Base-by-base conservation (phyloP, 2,888 invertebrate genomes). In the Protophormia terraenovae region DNA sequence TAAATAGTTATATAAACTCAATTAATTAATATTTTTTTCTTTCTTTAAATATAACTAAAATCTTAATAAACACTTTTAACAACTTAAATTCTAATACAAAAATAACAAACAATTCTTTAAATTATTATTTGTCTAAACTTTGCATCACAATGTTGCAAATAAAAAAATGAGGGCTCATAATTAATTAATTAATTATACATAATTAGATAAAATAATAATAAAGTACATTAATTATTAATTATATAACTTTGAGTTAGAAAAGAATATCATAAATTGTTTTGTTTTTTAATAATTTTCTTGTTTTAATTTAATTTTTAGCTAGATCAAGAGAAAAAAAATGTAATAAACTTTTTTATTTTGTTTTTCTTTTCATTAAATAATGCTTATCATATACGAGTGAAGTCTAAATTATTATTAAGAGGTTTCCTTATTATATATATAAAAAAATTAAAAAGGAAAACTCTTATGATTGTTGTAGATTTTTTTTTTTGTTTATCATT, bases 401-500 rank as follows among this genome's bases (percentile, higher is more conserved):
- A 85, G 78, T 85, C 82, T 85, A 85, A 82, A 53, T 82, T 85
- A 53, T 82, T 85, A 32, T 62, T 29, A 47, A 82, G 82, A 75
- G 82, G 50, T 35, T 78, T 38, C 53, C 81, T 47, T 64, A 64
- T 66, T 72, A 69, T 27, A 73, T 53, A 55, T 58, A 78, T 75
- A 85, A 77, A 79, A 82, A 77, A 73, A 78, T 35, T 58, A 53
- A 80, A 80, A 73, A 69, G 45, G 62, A 75, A 75, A 76, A 16
- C 75, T 62, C 58, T 75, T 82, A 82, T 85, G 85, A 85, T 85
- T 85, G 85, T 85, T 85, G 73, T 71, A 55, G 67, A 62, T 77
- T 81, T 73, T 60, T n/a, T 69, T 58, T 67, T 58, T 45, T 66
- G 16, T 67, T 71, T 73, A 67, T 69, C 55, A 55, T 67, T 75